Evolutionary conservation across 1,140 invertebrate genomes (phyloP).

Genomic region (Drosophila baimaii): DNA sequence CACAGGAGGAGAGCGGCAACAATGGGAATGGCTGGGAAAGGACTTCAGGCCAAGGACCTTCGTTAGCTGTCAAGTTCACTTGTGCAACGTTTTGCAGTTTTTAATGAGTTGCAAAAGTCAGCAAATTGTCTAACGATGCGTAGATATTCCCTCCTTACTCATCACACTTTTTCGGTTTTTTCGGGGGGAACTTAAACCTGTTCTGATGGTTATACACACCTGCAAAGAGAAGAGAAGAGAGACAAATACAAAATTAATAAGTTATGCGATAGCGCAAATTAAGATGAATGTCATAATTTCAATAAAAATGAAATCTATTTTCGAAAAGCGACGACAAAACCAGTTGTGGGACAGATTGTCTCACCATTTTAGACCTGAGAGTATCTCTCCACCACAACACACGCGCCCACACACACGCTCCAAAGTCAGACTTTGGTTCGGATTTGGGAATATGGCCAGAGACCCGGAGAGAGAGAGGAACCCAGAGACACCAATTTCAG

Average conservation of each 20-base stretch:
- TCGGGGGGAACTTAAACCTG: slow-evolving; percentile 52
- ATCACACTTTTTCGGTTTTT: slow-evolving; percentile 9
- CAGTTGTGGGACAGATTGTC: slow-evolving; percentile 49
- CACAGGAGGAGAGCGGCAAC: not conserved
- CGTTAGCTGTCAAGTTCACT: slow-evolving; percentile 56
- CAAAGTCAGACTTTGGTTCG: slow-evolving; percentile 18
- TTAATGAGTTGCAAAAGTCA: slow-evolving; percentile 63
- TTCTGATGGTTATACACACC: slow-evolving; percentile 59
- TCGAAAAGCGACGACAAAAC: slow-evolving; percentile 39
- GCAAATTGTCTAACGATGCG: slow-evolving; percentile 57
- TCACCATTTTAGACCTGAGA: slow-evolving; percentile 18
- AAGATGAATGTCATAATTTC: slow-evolving; percentile 82
- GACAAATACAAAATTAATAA: slow-evolving; percentile 68
- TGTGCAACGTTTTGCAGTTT: slow-evolving; percentile 55
- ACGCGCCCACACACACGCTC: slow-evolving; percentile 53
- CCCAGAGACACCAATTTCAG: slow-evolving; percentile 41
- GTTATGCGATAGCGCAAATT: slow-evolving; percentile 77
- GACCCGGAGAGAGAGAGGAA: slow-evolving; percentile 19
- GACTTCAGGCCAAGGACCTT: slow-evolving; percentile 39
- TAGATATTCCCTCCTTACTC: slow-evolving; percentile 9
- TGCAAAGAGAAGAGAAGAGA: slow-evolving; percentile 51
- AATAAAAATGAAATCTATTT: slow-evolving; percentile 81
- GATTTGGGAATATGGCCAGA: slow-evolving; percentile 6
- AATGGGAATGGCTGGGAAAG: slow-evolving; percentile 11
- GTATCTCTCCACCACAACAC: slow-evolving; percentile 35